Base-by-base conservation (phyloP, 2,888 invertebrate genomes). In the Synanthedon formicaeformis region DNA sequence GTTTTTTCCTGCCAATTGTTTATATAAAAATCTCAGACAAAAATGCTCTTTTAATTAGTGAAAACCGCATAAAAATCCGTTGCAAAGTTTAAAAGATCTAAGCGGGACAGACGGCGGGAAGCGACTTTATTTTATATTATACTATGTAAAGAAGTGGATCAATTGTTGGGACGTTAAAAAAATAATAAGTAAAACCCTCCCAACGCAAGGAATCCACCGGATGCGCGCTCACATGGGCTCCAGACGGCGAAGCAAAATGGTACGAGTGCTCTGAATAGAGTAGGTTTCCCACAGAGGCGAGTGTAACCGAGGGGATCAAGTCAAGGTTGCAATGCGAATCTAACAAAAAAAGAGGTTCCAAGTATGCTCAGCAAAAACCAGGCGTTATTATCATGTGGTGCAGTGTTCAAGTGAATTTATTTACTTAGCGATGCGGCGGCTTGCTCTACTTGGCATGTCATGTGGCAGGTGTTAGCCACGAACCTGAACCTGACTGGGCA, bases 281-380 rank as follows among this genome's bases (percentile, higher is more conserved):
- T 58, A 56, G 55, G 78, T 83, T 34, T 85, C 84, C 84, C 85
- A 86, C 86, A 85, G 78, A 75, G 72, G 65, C 73, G 66, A 53
- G 54, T 53, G 45, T 68, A 70, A 67, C 73, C 65, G 67, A 75
- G 73, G 78, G 80, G 75, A 75, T 70, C 75, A 70, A 78, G 71
- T 78, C 82, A 81, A 83, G 83, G 85, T 77, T 83, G 73, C 73
- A 68, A 68, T 76, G 75, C 76, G 76, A 80, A 78, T 76, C 69
- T 71, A 74, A 78, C 74, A 81, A 85, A 83, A 81, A 81, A 71
- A 65, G 23, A 23, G 58, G 67, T 73, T 67, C 34, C 64, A 66
- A 71, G 70, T 67, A 67, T 69, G 61, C 63, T 57, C 61, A 60
- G 67, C 67, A 81, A 79, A 82, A 80, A 81, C 71, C 76, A 75